phyloP scores from a whole-genome alignment of 2,888 invertebrate genomes.

The Shargacucullia verbasci region DNA sequence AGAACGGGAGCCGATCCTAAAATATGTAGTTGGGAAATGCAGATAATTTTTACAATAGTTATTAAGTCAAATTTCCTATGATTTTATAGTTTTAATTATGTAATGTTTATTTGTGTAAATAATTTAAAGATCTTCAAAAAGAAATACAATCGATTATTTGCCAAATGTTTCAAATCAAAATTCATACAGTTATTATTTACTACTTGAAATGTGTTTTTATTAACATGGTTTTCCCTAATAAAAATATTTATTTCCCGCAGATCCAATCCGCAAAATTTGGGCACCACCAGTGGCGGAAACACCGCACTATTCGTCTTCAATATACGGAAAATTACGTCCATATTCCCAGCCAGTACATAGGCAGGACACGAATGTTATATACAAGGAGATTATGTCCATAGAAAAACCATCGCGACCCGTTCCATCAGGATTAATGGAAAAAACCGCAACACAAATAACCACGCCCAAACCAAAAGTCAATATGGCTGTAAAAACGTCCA shows the following conservation, averaged over 20 bases:
- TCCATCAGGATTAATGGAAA: conserved; percentile 75
- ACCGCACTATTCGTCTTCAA: conserved; percentile 65
- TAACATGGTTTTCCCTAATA: too few species aligned
- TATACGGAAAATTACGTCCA: conserved; percentile 74
- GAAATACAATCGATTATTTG: too few species aligned
- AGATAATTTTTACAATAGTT: too few species aligned
- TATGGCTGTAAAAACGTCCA: conserved; percentile 86
- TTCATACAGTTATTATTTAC: too few species aligned
- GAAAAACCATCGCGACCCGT: conserved; percentile 75
- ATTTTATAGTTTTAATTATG: too few species aligned
- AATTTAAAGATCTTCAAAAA: too few species aligned
- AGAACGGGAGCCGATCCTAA: too few species aligned
- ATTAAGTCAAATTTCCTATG: too few species aligned
- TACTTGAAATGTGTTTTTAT: too few species aligned
- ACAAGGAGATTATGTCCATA: conserved; percentile 80
- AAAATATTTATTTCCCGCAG: conserved; percentile 57
- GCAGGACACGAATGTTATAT: conserved; percentile 73
- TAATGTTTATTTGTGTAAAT: too few species aligned
- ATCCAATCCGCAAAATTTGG: conserved; percentile 74
- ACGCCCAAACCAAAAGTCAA: conserved; percentile 68
- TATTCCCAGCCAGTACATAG: conserved; percentile 66
- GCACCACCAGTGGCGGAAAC: conserved; percentile 65
- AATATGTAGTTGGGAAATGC: too few species aligned
- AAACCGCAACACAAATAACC: conserved; percentile 62
- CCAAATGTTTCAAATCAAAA: too few species aligned